Evolutionary conservation across 2,888 invertebrate species (phyloP).

Genomic region (Tipula vernalis): DNA sequence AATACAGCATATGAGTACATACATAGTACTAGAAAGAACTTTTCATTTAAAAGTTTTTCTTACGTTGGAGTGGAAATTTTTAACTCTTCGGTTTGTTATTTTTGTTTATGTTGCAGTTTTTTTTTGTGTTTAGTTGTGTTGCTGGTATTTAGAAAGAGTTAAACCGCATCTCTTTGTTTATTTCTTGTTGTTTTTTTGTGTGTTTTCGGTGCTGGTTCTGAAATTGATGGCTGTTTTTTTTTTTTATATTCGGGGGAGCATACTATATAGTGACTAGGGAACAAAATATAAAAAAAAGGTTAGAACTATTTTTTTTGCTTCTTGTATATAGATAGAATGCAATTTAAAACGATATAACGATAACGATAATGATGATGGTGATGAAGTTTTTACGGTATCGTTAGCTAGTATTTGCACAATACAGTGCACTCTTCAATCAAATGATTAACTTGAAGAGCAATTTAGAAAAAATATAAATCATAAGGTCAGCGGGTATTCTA

Average conservation of each 20-base stretch:
- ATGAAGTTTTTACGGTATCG: neutral
- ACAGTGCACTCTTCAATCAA: neutral
- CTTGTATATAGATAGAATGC: neutral
- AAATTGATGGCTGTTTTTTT: neutral
- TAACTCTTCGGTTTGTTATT: neutral
- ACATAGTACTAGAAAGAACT: neutral
- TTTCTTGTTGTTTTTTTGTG: neutral
- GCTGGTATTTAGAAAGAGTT: neutral
- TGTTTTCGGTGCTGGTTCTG: neutral
- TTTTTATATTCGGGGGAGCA: neutral
- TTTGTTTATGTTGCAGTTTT: neutral
- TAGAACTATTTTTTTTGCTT: neutral
- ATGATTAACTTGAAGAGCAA: neutral
- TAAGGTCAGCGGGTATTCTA: neutral
- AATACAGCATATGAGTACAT: neutral
- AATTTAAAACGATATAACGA: neutral
- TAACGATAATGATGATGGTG: neutral
- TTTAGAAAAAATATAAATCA: neutral
- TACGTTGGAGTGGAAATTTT: neutral
- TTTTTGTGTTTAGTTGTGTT: neutral
- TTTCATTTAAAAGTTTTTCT: neutral
- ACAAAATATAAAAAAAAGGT: neutral
- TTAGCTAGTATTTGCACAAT: neutral
- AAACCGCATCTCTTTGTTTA: neutral
- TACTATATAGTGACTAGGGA: neutral